A percentile compares a stretch with the other conserved stretches of the same genome.
These are phyloP conservation scores for Troides aeacus DNA, from an alignment of 2,888 invertebrate genomes.

Conservation along the genomic window DNA sequence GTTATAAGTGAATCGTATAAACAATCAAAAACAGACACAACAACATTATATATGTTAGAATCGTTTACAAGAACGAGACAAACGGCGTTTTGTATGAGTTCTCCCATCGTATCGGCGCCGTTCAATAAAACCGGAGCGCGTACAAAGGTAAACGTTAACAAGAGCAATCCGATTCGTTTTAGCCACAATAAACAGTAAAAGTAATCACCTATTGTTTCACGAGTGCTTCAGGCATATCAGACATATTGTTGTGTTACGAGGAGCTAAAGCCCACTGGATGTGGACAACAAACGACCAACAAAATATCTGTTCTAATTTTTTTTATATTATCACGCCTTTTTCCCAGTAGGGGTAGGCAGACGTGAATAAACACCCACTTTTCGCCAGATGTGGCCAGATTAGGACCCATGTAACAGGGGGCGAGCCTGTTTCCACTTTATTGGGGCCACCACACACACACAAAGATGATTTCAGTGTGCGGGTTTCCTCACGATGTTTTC, in stretches of 20 bases:
- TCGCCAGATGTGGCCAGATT: too few species aligned
- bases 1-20: too few species aligned
- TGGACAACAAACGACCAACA: background rate
- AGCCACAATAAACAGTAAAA: conserved; percentile 50
- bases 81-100: conserved; percentile 24
- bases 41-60: background rate
- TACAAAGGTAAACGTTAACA: conserved; percentile 38
- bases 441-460: too few species aligned
- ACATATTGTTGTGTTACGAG: conserved; percentile 33
- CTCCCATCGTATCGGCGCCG: conserved; percentile 18
- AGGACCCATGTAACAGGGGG: too few species aligned
- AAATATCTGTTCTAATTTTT: background rate
- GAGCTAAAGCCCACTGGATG: conserved; percentile 32
- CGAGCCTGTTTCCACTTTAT: too few species aligned
- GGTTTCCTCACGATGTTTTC: too few species aligned
- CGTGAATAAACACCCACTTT: too few species aligned
- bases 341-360: too few species aligned
- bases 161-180: conserved; percentile 38
- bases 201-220: conserved; percentile 53
- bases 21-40: too few species aligned
- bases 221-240: conserved; percentile 39
- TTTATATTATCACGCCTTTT: too few species aligned
- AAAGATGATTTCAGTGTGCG: too few species aligned
- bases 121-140: conserved; percentile 31
- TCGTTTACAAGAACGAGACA: conserved; percentile 14